Evolutionary conservation across 1,140 invertebrate species (phyloP).

Genomic region (Wiebesia pumilae): DNA sequence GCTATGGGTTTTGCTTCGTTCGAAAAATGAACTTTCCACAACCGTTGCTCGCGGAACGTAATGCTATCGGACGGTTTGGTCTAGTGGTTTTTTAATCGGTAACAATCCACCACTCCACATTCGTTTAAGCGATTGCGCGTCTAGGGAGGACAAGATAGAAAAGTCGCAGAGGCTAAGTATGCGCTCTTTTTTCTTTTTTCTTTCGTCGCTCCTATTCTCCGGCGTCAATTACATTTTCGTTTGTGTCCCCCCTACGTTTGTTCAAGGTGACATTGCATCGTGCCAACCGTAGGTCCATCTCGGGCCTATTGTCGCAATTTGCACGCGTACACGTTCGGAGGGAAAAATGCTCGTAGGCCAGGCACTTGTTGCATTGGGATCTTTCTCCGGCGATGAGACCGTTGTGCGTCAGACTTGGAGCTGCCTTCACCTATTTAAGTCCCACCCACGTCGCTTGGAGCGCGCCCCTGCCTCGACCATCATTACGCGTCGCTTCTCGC

Average conservation of each 20-base stretch:
- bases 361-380: constrained; percentile 61
- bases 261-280: neutral
- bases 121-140: neutral
- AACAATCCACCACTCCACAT: neutral
- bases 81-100: neutral
- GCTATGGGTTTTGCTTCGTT: neutral
- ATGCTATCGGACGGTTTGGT: neutral
- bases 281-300: neutral
- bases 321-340: constrained; percentile 17
- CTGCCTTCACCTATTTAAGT: constrained; percentile 66
- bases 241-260: neutral
- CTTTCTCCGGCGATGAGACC: neutral
- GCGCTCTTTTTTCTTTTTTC: too few relatives aligned
- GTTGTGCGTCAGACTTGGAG: neutral
- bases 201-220: neutral
- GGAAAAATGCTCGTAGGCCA: constrained; percentile 56
- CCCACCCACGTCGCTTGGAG: constrained; percentile 58
- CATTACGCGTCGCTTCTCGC: neutral
- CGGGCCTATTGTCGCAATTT: constrained; percentile 51
- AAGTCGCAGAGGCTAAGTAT: neutral
- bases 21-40: too few relatives aligned
- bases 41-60: neutral
- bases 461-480: neutral
- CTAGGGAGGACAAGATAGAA: neutral
- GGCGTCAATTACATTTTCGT: neutral